Conservation (phyloP, 2,113 vertebrate species). For the Lepisosteus oculatus region DNA sequence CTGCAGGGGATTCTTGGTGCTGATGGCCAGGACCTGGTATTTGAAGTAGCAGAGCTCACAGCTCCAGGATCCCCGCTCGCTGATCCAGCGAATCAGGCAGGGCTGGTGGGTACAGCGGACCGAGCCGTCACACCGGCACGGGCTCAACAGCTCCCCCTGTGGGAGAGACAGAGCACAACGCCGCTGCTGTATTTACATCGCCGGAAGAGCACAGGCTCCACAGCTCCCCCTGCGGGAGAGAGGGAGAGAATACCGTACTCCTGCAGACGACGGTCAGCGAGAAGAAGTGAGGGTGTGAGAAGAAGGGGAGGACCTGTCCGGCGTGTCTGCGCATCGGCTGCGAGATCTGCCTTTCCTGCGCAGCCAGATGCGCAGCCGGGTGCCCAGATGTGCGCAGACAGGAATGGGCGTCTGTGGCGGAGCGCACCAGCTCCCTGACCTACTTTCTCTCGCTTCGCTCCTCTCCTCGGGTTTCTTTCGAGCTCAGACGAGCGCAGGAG, state of each 20-base stretch:
- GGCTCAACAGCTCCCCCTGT: constrained; percentile 86
- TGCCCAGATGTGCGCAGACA: too few relatives aligned
- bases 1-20: constrained; percentile 92
- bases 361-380: too few relatives aligned
- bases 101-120: constrained; percentile 90
- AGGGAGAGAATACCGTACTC: background rate
- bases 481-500: too few relatives aligned
- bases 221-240: background rate
- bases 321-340: too few relatives aligned
- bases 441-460: too few relatives aligned
- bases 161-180: constrained; percentile 25
- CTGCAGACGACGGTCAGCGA: background rate
- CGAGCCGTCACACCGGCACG: constrained; percentile 82
- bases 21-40: constrained; percentile 90
- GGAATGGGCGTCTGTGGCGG: too few relatives aligned
- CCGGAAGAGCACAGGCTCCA: background rate
- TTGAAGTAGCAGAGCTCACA: constrained; percentile 94
- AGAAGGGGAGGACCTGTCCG: too few relatives aligned
- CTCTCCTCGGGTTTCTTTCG: too few relatives aligned
- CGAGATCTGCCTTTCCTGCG: too few relatives aligned
- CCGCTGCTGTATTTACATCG: too few relatives aligned
- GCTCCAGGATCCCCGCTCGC: constrained; percentile 88
- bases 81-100: constrained; percentile 91
- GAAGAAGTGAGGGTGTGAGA: background rate
- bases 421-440: too few relatives aligned